Percentiles rank a stretch among this genome's conserved stretches.
These are phyloP conservation scores for Paracentrotus lividus DNA, from an alignment of 53 echinoderm and acorn worm genomes.

Conservation along the genomic window DNA sequence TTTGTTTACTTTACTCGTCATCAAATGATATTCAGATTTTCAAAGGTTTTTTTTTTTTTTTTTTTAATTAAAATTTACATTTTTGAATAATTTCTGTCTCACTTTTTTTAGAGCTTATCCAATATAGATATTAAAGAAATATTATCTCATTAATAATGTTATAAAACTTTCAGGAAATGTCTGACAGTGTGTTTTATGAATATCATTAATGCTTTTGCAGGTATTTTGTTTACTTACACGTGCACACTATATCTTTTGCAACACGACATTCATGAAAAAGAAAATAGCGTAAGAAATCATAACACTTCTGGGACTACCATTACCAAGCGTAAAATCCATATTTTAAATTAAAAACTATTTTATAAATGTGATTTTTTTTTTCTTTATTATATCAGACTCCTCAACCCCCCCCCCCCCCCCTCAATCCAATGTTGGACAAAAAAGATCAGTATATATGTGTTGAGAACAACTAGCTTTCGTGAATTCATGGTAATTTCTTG, in stretches of 20 bases:
- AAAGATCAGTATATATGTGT: not conserved
- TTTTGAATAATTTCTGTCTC: not conserved
- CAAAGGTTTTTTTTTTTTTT: too few species aligned
- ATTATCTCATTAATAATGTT: too few species aligned
- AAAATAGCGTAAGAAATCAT: not conserved
- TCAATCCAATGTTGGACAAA: not conserved
- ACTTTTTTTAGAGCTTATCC: not conserved
- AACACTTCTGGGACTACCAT: not conserved
- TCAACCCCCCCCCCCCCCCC: not conserved
- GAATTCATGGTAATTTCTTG: constrained; percentile 63
- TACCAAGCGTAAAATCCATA: not conserved
- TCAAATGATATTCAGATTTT: not conserved
- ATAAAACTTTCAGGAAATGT: too few species aligned
- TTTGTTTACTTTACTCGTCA: not conserved
- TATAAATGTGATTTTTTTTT: not conserved
- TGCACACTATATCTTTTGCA: too few species aligned
- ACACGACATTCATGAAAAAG: not conserved
- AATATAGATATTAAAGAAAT: too few species aligned
- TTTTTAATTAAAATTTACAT: not conserved
- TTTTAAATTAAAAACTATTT: not conserved
- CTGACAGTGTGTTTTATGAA: too few species aligned
- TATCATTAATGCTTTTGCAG: too few species aligned
- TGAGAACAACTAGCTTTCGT: constrained; percentile 48
- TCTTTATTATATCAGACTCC: not conserved
- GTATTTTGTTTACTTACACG: too few species aligned